phyloP scores from a whole-genome alignment of 1,140 invertebrate genomes.

The Carposina sasakii region DNA sequence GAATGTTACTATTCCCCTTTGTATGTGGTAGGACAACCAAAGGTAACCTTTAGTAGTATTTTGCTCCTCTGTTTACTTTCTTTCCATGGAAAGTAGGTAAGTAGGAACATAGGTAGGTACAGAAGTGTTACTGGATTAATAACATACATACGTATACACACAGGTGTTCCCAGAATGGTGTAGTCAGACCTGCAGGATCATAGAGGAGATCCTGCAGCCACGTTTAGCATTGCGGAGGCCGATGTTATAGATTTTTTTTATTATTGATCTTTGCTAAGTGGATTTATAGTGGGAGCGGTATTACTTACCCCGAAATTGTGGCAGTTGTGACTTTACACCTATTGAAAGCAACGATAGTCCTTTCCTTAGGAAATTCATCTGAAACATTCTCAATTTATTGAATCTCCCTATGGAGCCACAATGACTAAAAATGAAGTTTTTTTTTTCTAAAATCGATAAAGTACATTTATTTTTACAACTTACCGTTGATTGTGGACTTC shows the following conservation, averaged over 20 bases:
- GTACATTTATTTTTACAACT: too few relatives aligned
- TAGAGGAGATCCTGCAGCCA: not conserved
- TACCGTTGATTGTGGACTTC: too few relatives aligned
- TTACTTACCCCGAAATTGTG: constrained; percentile 27
- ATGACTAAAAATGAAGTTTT: too few relatives aligned
- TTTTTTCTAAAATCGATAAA: too few relatives aligned
- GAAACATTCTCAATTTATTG: constrained; percentile 16
- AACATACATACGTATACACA: not conserved
- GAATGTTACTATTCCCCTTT: too few relatives aligned
- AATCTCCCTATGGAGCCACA: too few relatives aligned
- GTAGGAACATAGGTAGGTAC: too few relatives aligned
- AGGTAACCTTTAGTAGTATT: too few relatives aligned
- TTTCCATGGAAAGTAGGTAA: too few relatives aligned
- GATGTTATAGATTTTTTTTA: not conserved
- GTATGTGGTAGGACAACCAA: too few relatives aligned
- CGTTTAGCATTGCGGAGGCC: not conserved
- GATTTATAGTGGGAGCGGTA: constrained; percentile 15
- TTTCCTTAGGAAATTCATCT: constrained; percentile 58
- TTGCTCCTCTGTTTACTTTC: too few relatives aligned
- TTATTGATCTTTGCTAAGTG: not conserved
- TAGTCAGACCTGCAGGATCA: not conserved
- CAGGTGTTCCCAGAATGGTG: not conserved
- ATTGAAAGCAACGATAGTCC: constrained; percentile 42
- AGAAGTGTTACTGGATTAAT: too few relatives aligned
- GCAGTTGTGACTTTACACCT: constrained; percentile 40